These are phyloP conservation scores for Zosterops pallidus DNA, from an alignment of 2,113 vertebrate species.

Conservation along the genomic window DNA sequence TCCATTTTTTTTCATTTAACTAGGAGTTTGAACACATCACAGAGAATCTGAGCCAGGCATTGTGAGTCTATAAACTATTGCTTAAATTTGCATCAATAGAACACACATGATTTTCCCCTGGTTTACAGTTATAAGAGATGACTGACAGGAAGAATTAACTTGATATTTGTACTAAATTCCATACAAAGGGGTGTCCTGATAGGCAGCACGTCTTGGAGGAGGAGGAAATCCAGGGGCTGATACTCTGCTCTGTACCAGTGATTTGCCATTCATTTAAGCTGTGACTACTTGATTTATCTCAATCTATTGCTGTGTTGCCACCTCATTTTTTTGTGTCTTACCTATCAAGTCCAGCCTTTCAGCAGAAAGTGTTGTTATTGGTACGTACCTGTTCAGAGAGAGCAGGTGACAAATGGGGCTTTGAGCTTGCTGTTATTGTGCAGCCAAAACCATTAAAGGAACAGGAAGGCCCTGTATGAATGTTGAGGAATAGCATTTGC, in stretches of 20 bases:
- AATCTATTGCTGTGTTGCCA: neutral
- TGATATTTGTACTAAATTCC: neutral
- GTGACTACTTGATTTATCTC: neutral
- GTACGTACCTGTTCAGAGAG: neutral
- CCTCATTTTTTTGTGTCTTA: neutral
- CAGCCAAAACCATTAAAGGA: neutral
- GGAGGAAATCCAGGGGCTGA: neutral
- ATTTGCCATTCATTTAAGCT: neutral
- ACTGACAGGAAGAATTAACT: neutral
- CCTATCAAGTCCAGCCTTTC: neutral
- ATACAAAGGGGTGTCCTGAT: neutral
- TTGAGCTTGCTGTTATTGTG: neutral
- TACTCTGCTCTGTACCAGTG: neutral
- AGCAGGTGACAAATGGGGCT: neutral
- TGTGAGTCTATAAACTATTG: neutral
- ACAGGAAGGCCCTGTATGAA: neutral
- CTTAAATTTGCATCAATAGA: neutral
- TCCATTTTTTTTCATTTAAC: neutral
- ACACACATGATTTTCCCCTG: neutral
- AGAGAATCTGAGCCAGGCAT: neutral
- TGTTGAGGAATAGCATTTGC: neutral
- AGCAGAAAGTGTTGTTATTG: neutral
- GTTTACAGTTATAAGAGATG: neutral
- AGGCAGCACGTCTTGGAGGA: neutral
- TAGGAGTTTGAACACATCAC: neutral